These are phyloP conservation scores for Drosophila neocordata DNA, from an alignment of 1,140 invertebrate species.

Conservation along the genomic window DNA sequence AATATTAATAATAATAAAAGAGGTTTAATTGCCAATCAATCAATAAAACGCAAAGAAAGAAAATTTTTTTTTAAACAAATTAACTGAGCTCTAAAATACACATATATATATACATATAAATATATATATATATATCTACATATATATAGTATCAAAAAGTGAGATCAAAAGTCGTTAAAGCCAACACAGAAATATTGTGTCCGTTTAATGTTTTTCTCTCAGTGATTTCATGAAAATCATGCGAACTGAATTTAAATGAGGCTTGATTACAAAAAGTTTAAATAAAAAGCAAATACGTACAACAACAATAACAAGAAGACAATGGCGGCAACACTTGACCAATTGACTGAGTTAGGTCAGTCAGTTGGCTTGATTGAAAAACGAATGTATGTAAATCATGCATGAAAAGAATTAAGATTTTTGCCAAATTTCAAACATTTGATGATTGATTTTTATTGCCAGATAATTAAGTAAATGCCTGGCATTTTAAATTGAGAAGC, in stretches of 20 bases:
- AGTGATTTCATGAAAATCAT: conserved; percentile 75
- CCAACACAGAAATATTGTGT: conserved; percentile 26
- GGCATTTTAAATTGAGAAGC: conserved; percentile 7
- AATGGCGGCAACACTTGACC: conserved; percentile 71
- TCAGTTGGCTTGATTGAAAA: conserved; percentile 57
- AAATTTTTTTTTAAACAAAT: conserved; percentile 29
- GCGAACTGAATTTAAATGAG: conserved; percentile 77
- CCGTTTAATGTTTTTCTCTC: conserved; percentile 45
- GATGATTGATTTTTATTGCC: conserved; percentile 76
- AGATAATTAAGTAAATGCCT: conserved; percentile 47
- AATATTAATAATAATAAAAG: not conserved
- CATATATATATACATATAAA: not conserved
- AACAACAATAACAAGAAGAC: conserved; percentile 30
- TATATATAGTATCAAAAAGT: not conserved
- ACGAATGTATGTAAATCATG: conserved; percentile 26
- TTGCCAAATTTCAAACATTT: conserved; percentile 12
- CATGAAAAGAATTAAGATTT: conserved; percentile 14
- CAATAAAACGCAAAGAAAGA: conserved; percentile 34
- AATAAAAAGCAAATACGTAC: conserved; percentile 15
- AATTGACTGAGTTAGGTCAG: conserved; percentile 61
- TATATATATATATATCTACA: not conserved
- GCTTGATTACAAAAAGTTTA: conserved; percentile 67
- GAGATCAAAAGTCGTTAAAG: conserved; percentile 34
- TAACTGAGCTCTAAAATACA: not conserved
- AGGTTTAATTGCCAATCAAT: conserved; percentile 11